A percentile compares a stretch with the other conserved stretches of the same genome.
These are phyloP conservation scores for Puma concolor DNA, from an alignment of 2,113 vertebrate species.

Conservation along the genomic window DNA sequence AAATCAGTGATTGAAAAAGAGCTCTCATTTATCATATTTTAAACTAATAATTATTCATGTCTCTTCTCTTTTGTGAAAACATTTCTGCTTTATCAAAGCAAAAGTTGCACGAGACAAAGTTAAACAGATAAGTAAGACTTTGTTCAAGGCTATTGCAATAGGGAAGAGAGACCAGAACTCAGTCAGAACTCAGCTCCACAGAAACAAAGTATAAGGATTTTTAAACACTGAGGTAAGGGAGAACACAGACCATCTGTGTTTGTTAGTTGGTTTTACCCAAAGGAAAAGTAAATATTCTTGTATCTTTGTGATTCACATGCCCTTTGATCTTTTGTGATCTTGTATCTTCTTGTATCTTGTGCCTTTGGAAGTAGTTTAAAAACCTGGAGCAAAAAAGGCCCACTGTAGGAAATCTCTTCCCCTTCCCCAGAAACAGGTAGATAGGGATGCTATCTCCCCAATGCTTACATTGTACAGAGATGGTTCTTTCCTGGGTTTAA, in stretches of 20 bases:
- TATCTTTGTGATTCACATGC: not conserved
- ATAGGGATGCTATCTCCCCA: rapidly evolving
- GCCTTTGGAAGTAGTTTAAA: not conserved
- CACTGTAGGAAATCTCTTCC: not conserved
- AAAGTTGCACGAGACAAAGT: not conserved
- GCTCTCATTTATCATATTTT: not conserved
- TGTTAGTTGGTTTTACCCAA: not conserved
- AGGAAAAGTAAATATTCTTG: not conserved
- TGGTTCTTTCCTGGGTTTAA: not conserved
- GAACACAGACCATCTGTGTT: not conserved
- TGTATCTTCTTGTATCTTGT: too few relatives aligned
- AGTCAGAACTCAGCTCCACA: not conserved
- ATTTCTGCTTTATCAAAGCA: not conserved
- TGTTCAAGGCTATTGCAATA: not conserved
- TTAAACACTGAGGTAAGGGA: not conserved
- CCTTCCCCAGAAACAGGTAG: not conserved
- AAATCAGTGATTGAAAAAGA: not conserved
- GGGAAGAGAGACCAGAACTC: not conserved
- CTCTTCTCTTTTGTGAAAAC: not conserved
- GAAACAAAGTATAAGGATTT: not conserved
- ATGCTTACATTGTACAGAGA: not conserved
- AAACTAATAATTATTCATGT: not conserved
- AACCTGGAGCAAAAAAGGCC: not conserved
- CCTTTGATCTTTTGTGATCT: too few relatives aligned
- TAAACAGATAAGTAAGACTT: not conserved